These are phyloP conservation scores for Diorhabda sublineata DNA, from an alignment of 1,140 invertebrate genomes.

Conservation along the genomic window DNA sequence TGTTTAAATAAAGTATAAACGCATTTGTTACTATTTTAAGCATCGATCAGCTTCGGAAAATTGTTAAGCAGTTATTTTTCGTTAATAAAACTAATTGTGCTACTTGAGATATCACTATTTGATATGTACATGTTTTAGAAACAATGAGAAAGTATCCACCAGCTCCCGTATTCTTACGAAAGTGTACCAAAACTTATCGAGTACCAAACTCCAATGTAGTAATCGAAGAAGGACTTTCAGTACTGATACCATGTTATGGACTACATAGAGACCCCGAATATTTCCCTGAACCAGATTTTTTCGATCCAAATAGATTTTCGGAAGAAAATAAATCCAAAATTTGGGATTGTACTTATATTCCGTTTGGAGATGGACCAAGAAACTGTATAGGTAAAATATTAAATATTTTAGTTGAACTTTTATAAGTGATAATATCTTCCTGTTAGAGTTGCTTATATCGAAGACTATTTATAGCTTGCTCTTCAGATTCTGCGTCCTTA, in stretches of 20 bases:
- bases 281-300: conserved; percentile 60
- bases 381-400: conserved; percentile 59
- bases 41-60: too few species aligned
- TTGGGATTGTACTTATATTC: conserved; percentile 53
- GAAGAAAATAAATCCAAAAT: conserved; percentile 48
- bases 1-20: too few species aligned
- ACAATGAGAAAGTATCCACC: conserved; percentile 59
- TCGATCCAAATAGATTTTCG: conserved; percentile 64
- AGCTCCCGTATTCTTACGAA: conserved; percentile 52
- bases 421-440: background rate
- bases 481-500: too few species aligned
- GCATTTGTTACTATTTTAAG: too few species aligned
- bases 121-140: conserved; percentile 44
- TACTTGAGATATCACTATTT: too few species aligned
- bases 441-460: too few species aligned
- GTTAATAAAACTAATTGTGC: too few species aligned
- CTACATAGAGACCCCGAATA: conserved; percentile 53
- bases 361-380: conserved; percentile 65
- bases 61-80: too few species aligned
- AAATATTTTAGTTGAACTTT: background rate
- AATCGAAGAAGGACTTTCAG: conserved; percentile 48
- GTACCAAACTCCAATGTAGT: conserved; percentile 49
- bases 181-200: conserved; percentile 49
- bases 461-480: too few species aligned
- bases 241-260: conserved; percentile 50